A percentile compares a stretch with the other conserved stretches of the same genome.
Conservation (phyloP, 2,797 vertebrate genomes). For the Leptodactylus fallax region DNA sequence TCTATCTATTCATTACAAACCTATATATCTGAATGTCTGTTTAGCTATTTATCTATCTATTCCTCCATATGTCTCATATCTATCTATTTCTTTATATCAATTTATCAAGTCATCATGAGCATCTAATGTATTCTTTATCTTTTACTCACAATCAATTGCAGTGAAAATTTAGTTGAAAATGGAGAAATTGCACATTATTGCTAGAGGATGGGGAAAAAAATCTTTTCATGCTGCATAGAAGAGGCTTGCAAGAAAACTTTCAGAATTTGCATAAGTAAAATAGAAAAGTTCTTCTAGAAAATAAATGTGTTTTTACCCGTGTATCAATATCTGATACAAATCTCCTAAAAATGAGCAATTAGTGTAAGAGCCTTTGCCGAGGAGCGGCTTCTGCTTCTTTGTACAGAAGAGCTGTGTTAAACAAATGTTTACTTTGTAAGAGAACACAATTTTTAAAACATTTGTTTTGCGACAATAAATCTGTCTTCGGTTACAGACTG, state of each 20-base stretch:
- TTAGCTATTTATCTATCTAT: too few species aligned
- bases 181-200: not conserved
- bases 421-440: constrained; percentile 54
- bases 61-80: not conserved
- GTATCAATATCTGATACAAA: constrained; percentile 12
- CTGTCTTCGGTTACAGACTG: constrained; percentile 61
- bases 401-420: constrained; percentile 27
- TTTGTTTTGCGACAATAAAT: constrained; percentile 60
- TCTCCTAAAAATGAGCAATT: constrained; percentile 33
- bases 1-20: too few species aligned
- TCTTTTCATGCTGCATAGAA: not conserved
- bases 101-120: too few species aligned
- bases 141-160: not conserved
- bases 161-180: not conserved
- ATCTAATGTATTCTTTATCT: not conserved
- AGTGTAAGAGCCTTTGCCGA: constrained; percentile 18
- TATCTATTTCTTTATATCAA: not conserved
- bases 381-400: constrained; percentile 18
- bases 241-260: not conserved
- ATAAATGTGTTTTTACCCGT: not conserved
- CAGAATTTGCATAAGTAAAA: not conserved
- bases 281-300: not conserved
- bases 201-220: not conserved
- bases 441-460: constrained; percentile 52
- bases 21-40: too few species aligned